These are phyloP conservation scores for Rotaria socialis DNA, from an alignment of 2,888 invertebrate genomes.

Conservation along the genomic window DNA sequence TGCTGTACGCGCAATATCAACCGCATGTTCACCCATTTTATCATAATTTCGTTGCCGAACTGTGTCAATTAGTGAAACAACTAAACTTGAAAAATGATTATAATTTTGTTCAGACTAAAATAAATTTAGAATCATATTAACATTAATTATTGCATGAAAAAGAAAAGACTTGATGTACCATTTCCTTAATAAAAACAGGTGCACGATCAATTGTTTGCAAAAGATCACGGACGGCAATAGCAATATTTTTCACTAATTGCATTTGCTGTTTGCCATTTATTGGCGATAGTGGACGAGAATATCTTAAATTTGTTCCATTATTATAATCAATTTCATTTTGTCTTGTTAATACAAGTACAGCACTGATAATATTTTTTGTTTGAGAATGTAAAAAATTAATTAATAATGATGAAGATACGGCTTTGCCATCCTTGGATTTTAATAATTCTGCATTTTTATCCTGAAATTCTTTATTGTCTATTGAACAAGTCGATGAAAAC, in stretches of 20 bases:
- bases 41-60: constrained; percentile 22
- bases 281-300: neutral
- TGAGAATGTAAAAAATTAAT: constrained; percentile 3
- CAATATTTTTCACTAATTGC: constrained; percentile 6
- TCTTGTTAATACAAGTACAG: neutral
- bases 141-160: neutral
- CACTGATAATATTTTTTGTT: constrained; percentile 10
- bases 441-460: neutral
- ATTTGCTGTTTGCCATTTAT: constrained; percentile 13
- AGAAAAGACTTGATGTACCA: neutral
- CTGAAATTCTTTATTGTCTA: neutral
- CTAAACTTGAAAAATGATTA: neutral
- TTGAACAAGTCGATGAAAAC: too few species aligned
- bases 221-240: constrained; percentile 25
- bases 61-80: constrained; percentile 28
- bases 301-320: neutral
- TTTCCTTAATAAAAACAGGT: neutral
- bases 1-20: constrained; percentile 10
- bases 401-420: neutral
- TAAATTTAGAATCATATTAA: neutral
- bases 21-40: constrained; percentile 13
- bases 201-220: constrained; percentile 32
- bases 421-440: neutral
- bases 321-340: neutral
- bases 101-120: constrained; percentile 33